phyloP scores from a whole-genome alignment of 1,140 invertebrate genomes.

The Drosophila fuyamai region DNA sequence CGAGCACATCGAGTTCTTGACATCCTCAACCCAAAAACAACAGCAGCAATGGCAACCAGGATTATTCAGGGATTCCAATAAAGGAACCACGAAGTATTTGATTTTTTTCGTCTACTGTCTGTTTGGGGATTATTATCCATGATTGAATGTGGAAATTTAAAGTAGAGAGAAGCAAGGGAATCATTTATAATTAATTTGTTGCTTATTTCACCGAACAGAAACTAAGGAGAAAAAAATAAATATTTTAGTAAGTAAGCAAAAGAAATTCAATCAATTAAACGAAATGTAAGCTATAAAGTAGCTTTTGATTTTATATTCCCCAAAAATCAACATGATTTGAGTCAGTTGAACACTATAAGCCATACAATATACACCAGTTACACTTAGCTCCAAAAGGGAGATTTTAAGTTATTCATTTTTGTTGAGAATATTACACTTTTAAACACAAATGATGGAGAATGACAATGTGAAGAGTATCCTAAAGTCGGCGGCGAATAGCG shows the following conservation, averaged over 20 bases:
- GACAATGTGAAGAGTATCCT: slow-evolving; percentile 43
- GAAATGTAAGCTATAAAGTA: not conserved
- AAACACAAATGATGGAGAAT: not conserved
- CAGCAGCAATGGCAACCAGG: slow-evolving; percentile 16
- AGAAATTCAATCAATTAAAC: too few relatives aligned
- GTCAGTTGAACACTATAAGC: slow-evolving; percentile 5
- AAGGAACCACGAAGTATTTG: slow-evolving; percentile 11
- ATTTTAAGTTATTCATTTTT: too few relatives aligned
- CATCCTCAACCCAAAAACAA: slow-evolving; percentile 30
- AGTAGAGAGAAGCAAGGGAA: too few relatives aligned
- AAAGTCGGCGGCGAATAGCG: slow-evolving; percentile 1
- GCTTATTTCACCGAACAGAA: not conserved
- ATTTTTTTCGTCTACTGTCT: slow-evolving; percentile 14
- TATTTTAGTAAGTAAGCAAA: not conserved
- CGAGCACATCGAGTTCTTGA: slow-evolving; percentile 30
- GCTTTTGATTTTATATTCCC: not conserved
- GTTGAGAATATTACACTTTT: not conserved
- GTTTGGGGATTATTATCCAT: not conserved
- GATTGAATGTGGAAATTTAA: not conserved
- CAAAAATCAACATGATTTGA: not conserved
- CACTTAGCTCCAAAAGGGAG: not conserved
- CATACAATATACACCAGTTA: not conserved
- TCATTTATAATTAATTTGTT: slow-evolving; percentile 6
- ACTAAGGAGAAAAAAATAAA: too few relatives aligned
- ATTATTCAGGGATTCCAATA: slow-evolving; percentile 33